These are phyloP conservation scores for Paracentrotus lividus DNA, from an alignment of 53 echinoderm and acorn worm genomes.

Conservation along the genomic window DNA sequence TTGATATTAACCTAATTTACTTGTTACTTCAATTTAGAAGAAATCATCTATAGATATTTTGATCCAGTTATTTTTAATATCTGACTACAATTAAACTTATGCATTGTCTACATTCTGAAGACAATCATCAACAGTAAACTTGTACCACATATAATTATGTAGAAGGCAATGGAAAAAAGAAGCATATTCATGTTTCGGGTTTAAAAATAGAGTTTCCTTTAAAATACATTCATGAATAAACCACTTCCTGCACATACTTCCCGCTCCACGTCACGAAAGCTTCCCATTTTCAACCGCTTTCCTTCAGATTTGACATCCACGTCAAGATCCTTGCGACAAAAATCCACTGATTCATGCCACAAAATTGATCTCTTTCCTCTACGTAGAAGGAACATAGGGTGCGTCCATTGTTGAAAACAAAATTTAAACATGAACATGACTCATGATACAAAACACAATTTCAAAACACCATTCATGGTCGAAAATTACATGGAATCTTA, in stretches of 20 bases:
- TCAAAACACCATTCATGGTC: too few relatives aligned
- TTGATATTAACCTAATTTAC: background rate
- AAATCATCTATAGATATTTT: background rate
- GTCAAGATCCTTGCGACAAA: background rate
- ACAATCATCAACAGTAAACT: background rate
- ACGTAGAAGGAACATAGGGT: background rate
- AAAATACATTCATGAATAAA: constrained; percentile 30
- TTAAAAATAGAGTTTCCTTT: constrained; percentile 18
- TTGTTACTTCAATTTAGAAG: background rate
- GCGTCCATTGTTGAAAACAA: too few relatives aligned
- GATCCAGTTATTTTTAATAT: background rate
- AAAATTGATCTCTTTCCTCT: background rate
- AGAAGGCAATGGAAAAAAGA: background rate
- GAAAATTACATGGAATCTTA: too few relatives aligned
- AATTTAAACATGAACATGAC: too few relatives aligned
- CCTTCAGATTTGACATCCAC: background rate
- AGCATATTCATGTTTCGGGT: background rate
- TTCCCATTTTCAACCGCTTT: constrained; percentile 6
- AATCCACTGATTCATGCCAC: constrained; percentile 6
- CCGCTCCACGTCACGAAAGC: background rate
- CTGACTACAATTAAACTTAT: background rate
- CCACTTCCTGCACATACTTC: constrained; percentile 41
- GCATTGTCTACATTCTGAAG: background rate
- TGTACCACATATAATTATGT: background rate
- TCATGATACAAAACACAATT: too few relatives aligned